A percentile compares a stretch with the other conserved stretches of the same genome.
phyloP scores from a whole-genome alignment of 1,140 invertebrate genomes.

The Drosophila trapezifrons region DNA sequence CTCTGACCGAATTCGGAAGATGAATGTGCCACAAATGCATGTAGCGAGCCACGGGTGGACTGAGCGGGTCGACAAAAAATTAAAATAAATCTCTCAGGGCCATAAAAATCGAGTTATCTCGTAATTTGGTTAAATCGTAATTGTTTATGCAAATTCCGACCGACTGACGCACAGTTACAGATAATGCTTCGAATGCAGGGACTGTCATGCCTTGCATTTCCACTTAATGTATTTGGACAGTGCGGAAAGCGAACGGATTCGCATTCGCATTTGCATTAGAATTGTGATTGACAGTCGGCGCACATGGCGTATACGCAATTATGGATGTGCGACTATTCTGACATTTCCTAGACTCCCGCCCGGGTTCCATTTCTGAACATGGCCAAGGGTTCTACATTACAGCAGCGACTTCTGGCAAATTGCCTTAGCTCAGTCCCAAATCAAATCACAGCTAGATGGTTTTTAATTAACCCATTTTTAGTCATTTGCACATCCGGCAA shows the following conservation, averaged over 20 bases:
- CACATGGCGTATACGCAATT: slow-evolving; percentile 80
- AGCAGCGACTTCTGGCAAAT: slow-evolving; percentile 9
- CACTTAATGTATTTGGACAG: slow-evolving; percentile 49
- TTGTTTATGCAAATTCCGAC: slow-evolving; percentile 52
- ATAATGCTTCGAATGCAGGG: slow-evolving; percentile 30
- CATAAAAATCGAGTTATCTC: slow-evolving; percentile 45
- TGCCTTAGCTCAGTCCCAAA: slow-evolving; percentile 16
- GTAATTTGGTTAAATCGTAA: slow-evolving; percentile 54
- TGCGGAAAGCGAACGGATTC: slow-evolving; percentile 51
- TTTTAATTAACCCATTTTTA: slow-evolving; percentile 79
- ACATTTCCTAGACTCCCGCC: slow-evolving; percentile 58
- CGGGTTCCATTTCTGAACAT: slow-evolving; percentile 11
- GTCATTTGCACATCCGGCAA: slow-evolving; percentile 72
- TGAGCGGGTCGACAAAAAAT: slow-evolving; percentile 16
- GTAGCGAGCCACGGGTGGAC: slow-evolving; percentile 12
- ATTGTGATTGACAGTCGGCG: slow-evolving; percentile 69
- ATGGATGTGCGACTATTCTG: slow-evolving; percentile 55
- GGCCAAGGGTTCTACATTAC: slow-evolving; percentile 15
- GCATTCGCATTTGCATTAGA: slow-evolving; percentile 60
- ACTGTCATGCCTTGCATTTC: slow-evolving; percentile 36
- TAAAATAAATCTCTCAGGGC: slow-evolving; percentile 48
- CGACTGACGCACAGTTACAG: slow-evolving; percentile 42
- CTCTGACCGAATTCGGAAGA: slow-evolving; percentile 76
- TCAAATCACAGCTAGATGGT: slow-evolving; percentile 28
- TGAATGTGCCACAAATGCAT: slow-evolving; percentile 72